These are phyloP conservation scores for Murina feae DNA, from an alignment of 2,113 vertebrate species.

Conservation along the genomic window DNA sequence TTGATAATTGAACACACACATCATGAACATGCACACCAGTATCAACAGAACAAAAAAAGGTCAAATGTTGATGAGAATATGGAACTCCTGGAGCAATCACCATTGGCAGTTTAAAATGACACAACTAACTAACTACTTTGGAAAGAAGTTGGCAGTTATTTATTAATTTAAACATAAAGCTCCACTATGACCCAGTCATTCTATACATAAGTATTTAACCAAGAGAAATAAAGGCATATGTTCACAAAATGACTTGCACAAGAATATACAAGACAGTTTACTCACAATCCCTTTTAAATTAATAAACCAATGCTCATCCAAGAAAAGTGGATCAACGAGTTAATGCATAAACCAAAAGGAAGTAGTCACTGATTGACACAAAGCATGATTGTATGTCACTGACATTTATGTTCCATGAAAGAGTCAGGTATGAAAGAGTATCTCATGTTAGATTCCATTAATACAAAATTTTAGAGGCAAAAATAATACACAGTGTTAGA, in stretches of 20 bases:
- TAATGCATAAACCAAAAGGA: background rate
- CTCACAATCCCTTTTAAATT: background rate
- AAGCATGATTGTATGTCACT: background rate
- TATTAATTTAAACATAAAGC: background rate
- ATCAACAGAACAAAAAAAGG: background rate
- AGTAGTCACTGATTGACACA: background rate
- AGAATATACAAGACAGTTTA: background rate
- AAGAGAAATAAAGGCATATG: background rate
- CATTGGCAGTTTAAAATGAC: background rate
- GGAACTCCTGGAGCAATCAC: background rate
- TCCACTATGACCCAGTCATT: background rate
- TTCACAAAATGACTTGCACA: background rate
- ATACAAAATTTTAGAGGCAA: background rate
- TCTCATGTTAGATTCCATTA: background rate
- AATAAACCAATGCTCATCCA: background rate
- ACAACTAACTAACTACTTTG: background rate
- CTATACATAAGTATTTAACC: background rate
- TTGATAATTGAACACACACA: background rate
- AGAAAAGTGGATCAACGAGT: background rate
- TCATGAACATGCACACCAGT: background rate
- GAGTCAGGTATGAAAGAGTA: background rate
- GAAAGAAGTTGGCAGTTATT: background rate
- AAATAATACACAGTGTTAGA: background rate
- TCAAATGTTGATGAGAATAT: background rate
- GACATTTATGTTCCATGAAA: background rate